phyloP scores from a whole-genome alignment of 2,113 vertebrate genomes.

The Nannobrachium achirus region DNA sequence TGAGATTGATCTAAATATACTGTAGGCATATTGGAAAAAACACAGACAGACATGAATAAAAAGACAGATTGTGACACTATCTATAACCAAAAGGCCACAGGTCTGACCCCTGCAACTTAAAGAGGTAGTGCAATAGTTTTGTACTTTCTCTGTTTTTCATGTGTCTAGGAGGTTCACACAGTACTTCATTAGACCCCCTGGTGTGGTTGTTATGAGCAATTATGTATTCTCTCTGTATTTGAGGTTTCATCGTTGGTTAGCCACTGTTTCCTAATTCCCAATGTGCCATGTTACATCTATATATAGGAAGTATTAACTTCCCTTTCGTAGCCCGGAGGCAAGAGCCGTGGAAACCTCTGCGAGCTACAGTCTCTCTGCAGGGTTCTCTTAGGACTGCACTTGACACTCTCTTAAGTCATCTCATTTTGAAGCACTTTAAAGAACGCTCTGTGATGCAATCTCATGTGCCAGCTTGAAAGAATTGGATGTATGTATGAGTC shows the following conservation, averaged over 20 bases:
- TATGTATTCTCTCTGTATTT: no score
- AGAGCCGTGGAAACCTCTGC: slow-evolving; percentile 28
- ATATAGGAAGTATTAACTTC: slow-evolving; percentile 45
- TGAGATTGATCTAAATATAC: no score
- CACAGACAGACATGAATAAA: no score
- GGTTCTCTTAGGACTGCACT: slow-evolving; percentile 39
- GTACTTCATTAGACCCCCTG: no score
- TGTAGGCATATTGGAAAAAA: no score
- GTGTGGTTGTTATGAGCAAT: no score
- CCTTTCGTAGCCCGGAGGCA: slow-evolving; percentile 21
- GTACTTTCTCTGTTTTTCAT: no score
- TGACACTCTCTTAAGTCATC: slow-evolving; percentile 31
- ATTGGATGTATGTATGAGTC: slow-evolving; percentile 46
- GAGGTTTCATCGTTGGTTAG: slow-evolving; percentile 35
- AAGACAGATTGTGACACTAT: no score
- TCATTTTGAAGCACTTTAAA: slow-evolving; percentile 53
- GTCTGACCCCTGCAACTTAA: no score
- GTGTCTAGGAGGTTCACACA: no score
- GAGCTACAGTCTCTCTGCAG: slow-evolving; percentile 28
- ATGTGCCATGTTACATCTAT: slow-evolving; percentile 35
- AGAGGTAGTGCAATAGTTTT: no score
- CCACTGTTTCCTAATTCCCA: slow-evolving; percentile 23
- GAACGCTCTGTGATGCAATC: slow-evolving; percentile 27
- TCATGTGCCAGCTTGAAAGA: slow-evolving; percentile 29
- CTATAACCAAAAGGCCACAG: no score